Evolutionary conservation across 1,140 invertebrate species (phyloP).

Genomic region (Pseudobourletiella spinata): DNA sequence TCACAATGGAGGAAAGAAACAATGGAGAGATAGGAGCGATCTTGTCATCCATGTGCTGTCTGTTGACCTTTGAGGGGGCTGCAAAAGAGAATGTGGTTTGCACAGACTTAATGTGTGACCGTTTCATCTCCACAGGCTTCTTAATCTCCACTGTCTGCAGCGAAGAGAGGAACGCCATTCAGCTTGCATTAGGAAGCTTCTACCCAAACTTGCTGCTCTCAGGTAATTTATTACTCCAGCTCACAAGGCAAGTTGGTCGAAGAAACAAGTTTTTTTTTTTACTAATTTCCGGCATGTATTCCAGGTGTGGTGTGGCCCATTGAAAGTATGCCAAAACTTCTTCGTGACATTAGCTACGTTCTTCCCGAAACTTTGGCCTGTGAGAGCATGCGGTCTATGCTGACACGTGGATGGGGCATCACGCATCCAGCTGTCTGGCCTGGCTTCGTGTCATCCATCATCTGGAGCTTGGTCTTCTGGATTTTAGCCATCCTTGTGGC

Average conservation of each 20-base stretch:
- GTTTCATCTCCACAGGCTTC: slow-evolving; percentile 63
- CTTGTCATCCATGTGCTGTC: too few relatives aligned
- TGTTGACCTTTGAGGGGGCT: too few relatives aligned
- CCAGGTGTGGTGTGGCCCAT: slow-evolving; percentile 81
- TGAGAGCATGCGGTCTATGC: slow-evolving; percentile 74
- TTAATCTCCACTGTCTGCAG: slow-evolving; percentile 79
- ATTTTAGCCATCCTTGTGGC: slow-evolving; percentile 64
- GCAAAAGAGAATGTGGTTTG: too few relatives aligned
- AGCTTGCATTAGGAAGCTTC: slow-evolving; percentile 84
- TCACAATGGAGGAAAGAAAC: too few relatives aligned
- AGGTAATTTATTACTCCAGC: slow-evolving; percentile 59
- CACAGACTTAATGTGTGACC: too few relatives aligned
- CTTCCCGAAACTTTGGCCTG: slow-evolving; percentile 85
- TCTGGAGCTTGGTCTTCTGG: slow-evolving; percentile 80
- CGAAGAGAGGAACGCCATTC: slow-evolving; percentile 83
- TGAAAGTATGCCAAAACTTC: slow-evolving; percentile 80
- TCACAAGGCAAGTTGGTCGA: too few relatives aligned
- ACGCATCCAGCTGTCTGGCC: slow-evolving; percentile 71
- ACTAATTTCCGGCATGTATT: not conserved
- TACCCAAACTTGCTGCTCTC: slow-evolving; percentile 84
- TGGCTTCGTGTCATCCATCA: slow-evolving; percentile 76
- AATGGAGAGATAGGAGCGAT: too few relatives aligned
- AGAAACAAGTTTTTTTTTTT: too few relatives aligned
- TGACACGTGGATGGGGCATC: slow-evolving; percentile 82
- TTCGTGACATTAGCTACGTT: slow-evolving; percentile 65